Conservation (phyloP, 2,888 invertebrate species). For the Dione juno region DNA sequence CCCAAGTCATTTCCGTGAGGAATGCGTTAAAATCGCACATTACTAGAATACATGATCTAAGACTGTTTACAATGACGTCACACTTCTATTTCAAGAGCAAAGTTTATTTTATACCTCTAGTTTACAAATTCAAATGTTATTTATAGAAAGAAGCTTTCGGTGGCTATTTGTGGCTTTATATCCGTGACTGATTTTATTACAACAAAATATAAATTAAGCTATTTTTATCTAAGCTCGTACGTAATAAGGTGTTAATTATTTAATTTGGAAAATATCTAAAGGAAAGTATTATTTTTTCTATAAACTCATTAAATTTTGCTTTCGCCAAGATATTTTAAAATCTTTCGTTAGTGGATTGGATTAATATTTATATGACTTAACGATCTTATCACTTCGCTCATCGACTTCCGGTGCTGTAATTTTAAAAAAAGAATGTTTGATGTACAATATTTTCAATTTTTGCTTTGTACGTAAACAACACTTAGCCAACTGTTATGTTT, state of each 20-base stretch:
- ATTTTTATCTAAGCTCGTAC: conserved; percentile 2
- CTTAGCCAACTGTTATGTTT: too few species aligned
- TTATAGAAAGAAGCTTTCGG: conserved; percentile 36
- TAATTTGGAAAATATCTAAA: not conserved
- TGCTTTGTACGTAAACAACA: too few species aligned
- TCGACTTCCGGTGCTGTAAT: too few species aligned
- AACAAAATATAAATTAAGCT: conserved; percentile 3
- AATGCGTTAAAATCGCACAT: conserved; percentile 40
- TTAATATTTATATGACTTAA: too few species aligned
- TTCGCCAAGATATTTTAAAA: not conserved
- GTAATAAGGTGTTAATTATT: not conserved
- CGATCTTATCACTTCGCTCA: too few species aligned
- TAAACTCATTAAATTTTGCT: not conserved
- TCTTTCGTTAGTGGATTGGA: not conserved
- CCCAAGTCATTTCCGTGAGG: conserved; percentile 37
- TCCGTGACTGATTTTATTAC: conserved; percentile 33
- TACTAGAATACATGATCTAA: conserved; percentile 39
- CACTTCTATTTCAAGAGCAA: conserved; percentile 41
- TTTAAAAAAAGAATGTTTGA: too few species aligned
- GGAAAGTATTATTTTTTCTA: not conserved
- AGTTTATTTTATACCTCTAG: conserved; percentile 41
- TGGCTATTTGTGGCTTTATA: conserved; percentile 37
- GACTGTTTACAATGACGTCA: conserved; percentile 47
- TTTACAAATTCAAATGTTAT: conserved; percentile 38
- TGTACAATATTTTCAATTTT: too few species aligned